These are phyloP conservation scores for Petrolisthes cinctipes DNA, from an alignment of 2,888 invertebrate genomes.

Conservation along the genomic window DNA sequence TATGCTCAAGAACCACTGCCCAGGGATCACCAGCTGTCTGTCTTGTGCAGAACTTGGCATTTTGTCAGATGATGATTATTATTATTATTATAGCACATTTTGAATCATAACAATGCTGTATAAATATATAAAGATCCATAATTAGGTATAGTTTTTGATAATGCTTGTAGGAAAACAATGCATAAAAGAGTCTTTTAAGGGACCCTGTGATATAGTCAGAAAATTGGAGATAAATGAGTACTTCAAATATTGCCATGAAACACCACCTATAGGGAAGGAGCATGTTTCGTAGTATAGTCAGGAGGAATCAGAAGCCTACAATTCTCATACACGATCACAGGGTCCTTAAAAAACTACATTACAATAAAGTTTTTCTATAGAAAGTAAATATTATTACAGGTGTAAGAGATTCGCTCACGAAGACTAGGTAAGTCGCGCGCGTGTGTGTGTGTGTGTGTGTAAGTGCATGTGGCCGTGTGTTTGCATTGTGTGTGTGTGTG, in stretches of 20 bases:
- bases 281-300: too few relatives aligned
- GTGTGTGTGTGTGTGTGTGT: not conserved
- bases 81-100: not conserved
- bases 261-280: too few relatives aligned
- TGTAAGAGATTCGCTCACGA: constrained; percentile 11
- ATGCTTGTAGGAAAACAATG: constrained; percentile 31
- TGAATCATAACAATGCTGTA: constrained; percentile 28
- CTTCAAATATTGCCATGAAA: too few relatives aligned
- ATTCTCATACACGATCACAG: too few relatives aligned
- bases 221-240: too few relatives aligned
- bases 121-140: constrained; percentile 39
- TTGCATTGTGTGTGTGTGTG: too few relatives aligned
- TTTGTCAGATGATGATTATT: not conserved
- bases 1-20: not conserved
- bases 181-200: not conserved
- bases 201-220: not conserved
- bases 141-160: constrained; percentile 43
- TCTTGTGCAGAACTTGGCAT: too few relatives aligned
- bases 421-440: not conserved
- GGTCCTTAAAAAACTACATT: not conserved
- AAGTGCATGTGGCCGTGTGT: too few relatives aligned
- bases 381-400: not conserved
- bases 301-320: too few relatives aligned
- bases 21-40: too few relatives aligned
- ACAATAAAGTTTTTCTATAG: constrained; percentile 2